Conservation (phyloP, 2,113 vertebrate genomes). For the Butorides virescens region DNA sequence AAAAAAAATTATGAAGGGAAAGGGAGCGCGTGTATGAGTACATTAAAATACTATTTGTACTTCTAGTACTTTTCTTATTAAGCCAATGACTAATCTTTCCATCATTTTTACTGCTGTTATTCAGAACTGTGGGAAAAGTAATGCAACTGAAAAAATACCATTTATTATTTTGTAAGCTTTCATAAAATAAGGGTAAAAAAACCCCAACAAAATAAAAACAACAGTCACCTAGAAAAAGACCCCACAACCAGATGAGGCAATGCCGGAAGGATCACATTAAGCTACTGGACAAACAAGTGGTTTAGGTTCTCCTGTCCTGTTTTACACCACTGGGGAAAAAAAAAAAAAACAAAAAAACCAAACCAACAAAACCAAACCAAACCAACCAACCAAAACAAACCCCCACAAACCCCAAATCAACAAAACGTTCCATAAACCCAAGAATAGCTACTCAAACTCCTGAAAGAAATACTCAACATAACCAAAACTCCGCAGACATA, state of each 20-base stretch:
- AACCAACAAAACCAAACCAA: not conserved
- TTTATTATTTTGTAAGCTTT: not conserved
- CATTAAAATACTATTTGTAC: not conserved
- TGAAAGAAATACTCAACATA: not conserved
- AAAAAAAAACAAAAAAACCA: not conserved
- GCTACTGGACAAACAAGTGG: not conserved
- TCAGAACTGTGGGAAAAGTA: not conserved
- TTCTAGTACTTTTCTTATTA: not conserved
- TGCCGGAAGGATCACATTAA: not conserved
- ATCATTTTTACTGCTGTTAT: not conserved
- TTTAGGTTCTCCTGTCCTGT: not conserved
- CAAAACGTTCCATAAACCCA: not conserved
- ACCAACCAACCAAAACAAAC: not conserved
- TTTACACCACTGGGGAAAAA: not conserved
- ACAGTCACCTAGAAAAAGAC: not conserved
- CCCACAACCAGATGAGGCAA: not conserved
- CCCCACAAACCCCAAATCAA: not conserved
- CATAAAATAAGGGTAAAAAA: not conserved
- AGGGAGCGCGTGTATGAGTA: fast-evolving
- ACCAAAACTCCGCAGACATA: not conserved
- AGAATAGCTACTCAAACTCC: not conserved
- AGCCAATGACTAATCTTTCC: not conserved
- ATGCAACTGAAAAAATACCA: not conserved
- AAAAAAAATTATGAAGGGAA: not conserved
- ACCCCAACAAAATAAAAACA: not conserved